Base-by-base conservation (phyloP, 2,888 invertebrate genomes). In the Aporophyla lueneburgensis region DNA sequence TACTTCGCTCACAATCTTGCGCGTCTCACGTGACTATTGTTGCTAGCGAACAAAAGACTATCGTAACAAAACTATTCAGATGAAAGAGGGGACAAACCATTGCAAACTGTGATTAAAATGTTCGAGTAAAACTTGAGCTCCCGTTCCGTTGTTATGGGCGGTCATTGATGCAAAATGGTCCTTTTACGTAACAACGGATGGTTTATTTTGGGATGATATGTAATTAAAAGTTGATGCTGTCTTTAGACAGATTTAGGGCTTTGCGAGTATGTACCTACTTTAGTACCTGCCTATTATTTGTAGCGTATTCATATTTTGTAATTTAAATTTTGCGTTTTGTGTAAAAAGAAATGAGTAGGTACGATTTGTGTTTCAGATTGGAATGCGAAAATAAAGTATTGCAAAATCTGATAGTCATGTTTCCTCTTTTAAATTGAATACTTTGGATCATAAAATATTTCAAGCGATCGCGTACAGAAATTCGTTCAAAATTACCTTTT, bases 61-160 rank as follows among this genome's bases (percentile, higher is more conserved):
- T 86, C 81, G 71, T 85, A 75, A 85, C 83, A 83, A 84, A 85
- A 89, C 86, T 88, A 87, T 88, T 85, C 81, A 72, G 78, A 77
- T 81, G 86, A 81, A 74, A 84, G 81, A 76, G 81, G 69, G 75
- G 80, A 85, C 81, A 76, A 73, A 83, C 87, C 83, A 85, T 89
- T 87, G 88, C 86, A 83, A 82, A 83, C 88, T 85, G 85, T 88
- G 89, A 88, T 88, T 88, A 88, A 88, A 88, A 88, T 86, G 79
- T 85, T 80, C 70, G 33, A 79, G 73, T 58, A 49, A 76, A 79
- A 62, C 68, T 81, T 80, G 70, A 75, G 68, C 61, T 71, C 33
- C 56, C 43, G 21, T 71, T 62, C 63, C 80, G 69, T 75, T 78
- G 59, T 76, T 70, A 74, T 33, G 54, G 58, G 71, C n/a, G 72